Percentiles rank a stretch among this genome's conserved stretches.
phyloP scores from a whole-genome alignment of 2,888 invertebrate species.

The Sarcophaga subvicina region DNA sequence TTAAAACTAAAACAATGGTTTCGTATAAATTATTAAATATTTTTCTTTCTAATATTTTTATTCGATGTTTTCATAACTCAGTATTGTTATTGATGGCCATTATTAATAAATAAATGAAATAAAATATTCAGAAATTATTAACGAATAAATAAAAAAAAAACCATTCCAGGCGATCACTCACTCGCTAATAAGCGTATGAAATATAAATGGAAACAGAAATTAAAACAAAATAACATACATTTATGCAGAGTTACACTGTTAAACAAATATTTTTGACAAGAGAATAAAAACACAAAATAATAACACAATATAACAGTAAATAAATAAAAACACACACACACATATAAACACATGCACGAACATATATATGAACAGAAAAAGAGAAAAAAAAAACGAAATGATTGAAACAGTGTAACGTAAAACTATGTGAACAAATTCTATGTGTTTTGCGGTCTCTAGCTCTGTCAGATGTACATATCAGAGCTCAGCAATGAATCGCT shows the following conservation, averaged over 20 bases:
- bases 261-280: constrained; percentile 32
- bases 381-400: too few species aligned
- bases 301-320: not conserved
- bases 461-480: too few species aligned
- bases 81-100: constrained; percentile 13
- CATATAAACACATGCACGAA: not conserved
- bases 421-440: too few species aligned
- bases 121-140: constrained; percentile 12
- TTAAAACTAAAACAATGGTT: too few species aligned
- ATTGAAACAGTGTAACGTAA: too few species aligned
- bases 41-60: constrained; percentile 26
- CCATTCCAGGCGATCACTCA: not conserved
- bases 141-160: constrained; percentile 1
- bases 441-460: too few species aligned
- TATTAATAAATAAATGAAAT: constrained; percentile 27
- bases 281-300: not conserved
- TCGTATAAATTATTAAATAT: not conserved
- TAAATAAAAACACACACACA: not conserved
- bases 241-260: constrained; percentile 8
- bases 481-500: too few species aligned
- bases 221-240: constrained; percentile 27
- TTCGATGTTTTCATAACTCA: not conserved
- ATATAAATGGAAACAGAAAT: not conserved
- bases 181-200: too few species aligned
- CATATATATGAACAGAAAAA: not conserved